Base-by-base conservation (phyloP, 2,113 vertebrate genomes). In the Suncus etruscus region DNA sequence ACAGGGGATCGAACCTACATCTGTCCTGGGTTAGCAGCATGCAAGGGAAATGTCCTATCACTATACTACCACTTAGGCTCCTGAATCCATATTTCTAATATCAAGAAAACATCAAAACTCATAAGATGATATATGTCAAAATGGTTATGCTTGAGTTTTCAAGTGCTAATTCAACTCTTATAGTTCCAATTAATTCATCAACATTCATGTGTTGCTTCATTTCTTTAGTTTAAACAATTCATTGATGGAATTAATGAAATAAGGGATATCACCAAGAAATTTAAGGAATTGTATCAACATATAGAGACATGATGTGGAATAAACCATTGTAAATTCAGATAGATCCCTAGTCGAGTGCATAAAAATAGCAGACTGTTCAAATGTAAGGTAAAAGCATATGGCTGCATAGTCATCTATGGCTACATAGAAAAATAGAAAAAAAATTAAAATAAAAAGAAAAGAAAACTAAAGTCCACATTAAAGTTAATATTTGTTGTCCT, bases 401-500 rank as follows among this genome's bases (percentile, higher is more conserved):
- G 12, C 58, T 73, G 31, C 8, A 51, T 63, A 50, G 47, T 63
- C 70, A 58, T 66, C 39, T 39, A 39, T 39, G 39, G 39, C 39
- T 39, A 39, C 39, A 39, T 39, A 39, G 39, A 39, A 39, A 39
- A 39, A 5, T 39, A 39, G 39, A 39, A 86, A 74, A 79, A 15
- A 2, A 50, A 48, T 50, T 11, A 68, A 68, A 45, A 77, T n/a
- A n/a, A n/a, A n/a, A n/a, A n/a, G 29, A 68, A 45, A 77, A 85
- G 29, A 7, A 9, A 73, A 4, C 15, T 25, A 39, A 39, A 39
- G 39, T 15, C 70, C 83, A 2, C 22, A 27, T 12, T 24, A 47
- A 84, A 32, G 25, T 84, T 77, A 66, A 20, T 92, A 72, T 4
- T 8, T 68, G 32, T 27, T 92, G 48, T 87, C 63, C 90, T 14